Percentiles rank a stretch among this genome's conserved stretches.
Evolutionary conservation across 2,888 invertebrate species (phyloP).

Genomic region (Pristionchus mayeri): DNA sequence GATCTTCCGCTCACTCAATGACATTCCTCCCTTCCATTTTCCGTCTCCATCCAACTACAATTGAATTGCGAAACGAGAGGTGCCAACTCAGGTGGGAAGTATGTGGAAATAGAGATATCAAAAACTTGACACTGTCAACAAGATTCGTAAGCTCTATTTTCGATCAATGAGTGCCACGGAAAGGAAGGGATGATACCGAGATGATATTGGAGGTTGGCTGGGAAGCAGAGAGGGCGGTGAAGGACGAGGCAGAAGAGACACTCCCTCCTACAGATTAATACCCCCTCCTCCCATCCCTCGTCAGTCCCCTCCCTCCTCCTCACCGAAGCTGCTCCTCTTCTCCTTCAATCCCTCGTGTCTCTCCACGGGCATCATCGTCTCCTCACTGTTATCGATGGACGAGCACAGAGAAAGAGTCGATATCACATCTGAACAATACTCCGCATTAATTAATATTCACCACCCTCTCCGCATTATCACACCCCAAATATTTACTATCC

Average conservation of each 20-base stretch:
- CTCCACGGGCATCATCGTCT: not conserved
- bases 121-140: no score
- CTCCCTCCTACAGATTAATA: constrained; percentile 4
- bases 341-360: not conserved
- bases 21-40: no score
- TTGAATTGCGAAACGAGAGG: not conserved
- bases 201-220: not conserved
- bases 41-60: not conserved
- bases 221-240: not conserved
- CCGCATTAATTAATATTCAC: no score
- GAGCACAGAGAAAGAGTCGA: constrained; percentile 69
- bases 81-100: no score
- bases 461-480: no score
- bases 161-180: no score
- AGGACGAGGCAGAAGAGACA: constrained; percentile 25
- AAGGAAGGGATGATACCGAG: not conserved
- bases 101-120: no score
- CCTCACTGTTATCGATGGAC: constrained; percentile 53
- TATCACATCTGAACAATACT: constrained; percentile 70
- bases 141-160: no score
- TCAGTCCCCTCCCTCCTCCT: not conserved
- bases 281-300: no score
- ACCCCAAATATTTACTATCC: no score
- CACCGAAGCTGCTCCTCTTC: constrained; percentile 21
- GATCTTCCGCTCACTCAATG: not conserved